Base-by-base conservation (phyloP, 1,140 invertebrate species). In the Leptonema lineaticorne region DNA sequence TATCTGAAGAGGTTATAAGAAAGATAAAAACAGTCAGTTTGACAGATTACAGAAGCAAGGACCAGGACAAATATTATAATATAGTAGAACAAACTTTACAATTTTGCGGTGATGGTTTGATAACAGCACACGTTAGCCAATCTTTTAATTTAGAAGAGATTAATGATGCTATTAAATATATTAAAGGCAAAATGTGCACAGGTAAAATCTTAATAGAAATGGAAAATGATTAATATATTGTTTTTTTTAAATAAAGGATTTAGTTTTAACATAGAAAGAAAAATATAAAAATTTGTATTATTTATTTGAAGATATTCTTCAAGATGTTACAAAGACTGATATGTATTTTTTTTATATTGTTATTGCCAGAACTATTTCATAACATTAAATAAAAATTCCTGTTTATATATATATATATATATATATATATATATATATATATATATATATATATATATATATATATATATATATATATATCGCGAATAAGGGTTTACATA, bases 191-290 rank as follows among this genome's bases (percentile, higher is more conserved):
- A 64, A 81, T 80, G 73, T 81, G 81, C 63, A 82, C 81, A 20
- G 83, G 83, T 46, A 85, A 85, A 78, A 78, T 84, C 41, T 73
- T 85, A 24, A 75, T 85, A 60, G 69, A 77, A 68, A 71, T 78
- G 41, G 41, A 70, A 22, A 48, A 69, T 29, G 37, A 72, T 45
- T 16, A 62, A 1, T 2, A 50, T 46, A 9, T 7, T 9, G 16
- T 16, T 46, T 46, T 7, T 8, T 46, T 8, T 4, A 46, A n/a
- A 46, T 46, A 46, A 7, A 46, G 16, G 16, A 33, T 60, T 63
- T 41, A 4, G 11, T 4, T 2, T 4, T 41, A 11, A 14, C 16
- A 16, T 53, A 11, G 50, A 26, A 26, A 53, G 27, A 26, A 53
- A 11, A 26, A 53, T 7, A 53, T 26, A 26, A 9, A 11, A n/a